phyloP scores from a whole-genome alignment of 1,140 invertebrate genomes.

The Gonioctena quinquepunctata region DNA sequence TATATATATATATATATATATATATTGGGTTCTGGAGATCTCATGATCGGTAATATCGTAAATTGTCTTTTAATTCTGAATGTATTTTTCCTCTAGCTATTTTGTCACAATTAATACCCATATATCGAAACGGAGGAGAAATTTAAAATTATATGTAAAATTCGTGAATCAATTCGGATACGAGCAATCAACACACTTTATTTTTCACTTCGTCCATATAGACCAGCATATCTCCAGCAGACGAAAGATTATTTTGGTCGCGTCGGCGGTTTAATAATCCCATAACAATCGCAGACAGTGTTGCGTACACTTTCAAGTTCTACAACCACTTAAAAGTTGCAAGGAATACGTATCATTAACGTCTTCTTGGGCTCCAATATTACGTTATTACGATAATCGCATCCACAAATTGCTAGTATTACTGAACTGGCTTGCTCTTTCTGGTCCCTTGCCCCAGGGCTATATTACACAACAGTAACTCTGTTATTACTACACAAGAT shows the following conservation, averaged over 20 bases:
- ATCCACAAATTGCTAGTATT: constrained; percentile 34
- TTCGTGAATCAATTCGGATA: no score
- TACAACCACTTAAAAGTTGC: constrained; percentile 21
- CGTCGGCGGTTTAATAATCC: constrained; percentile 3
- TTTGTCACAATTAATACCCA: no score
- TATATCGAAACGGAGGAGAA: no score
- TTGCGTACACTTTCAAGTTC: neutral
- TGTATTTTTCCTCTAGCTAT: no score
- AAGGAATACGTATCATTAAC: constrained; percentile 27
- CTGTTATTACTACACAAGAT: neutral
- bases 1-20: no score
- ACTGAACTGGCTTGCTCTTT: constrained; percentile 27
- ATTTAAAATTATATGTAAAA: no score
- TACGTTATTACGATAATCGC: constrained; percentile 39
- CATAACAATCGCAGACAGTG: constrained; percentile 5
- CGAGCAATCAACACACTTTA: no score
- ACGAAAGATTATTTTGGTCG: neutral
- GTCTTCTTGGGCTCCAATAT: constrained; percentile 32
- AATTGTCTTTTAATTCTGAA: no score
- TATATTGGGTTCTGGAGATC: no score
- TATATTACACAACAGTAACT: constrained; percentile 27
- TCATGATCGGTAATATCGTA: no score
- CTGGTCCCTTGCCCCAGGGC: constrained; percentile 14
- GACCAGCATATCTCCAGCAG: no score
- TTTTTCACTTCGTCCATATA: no score